A percentile compares a stretch with the other conserved stretches of the same genome.
phyloP scores from a whole-genome alignment of 2,888 invertebrate genomes.

The Agonopterix arenella region DNA sequence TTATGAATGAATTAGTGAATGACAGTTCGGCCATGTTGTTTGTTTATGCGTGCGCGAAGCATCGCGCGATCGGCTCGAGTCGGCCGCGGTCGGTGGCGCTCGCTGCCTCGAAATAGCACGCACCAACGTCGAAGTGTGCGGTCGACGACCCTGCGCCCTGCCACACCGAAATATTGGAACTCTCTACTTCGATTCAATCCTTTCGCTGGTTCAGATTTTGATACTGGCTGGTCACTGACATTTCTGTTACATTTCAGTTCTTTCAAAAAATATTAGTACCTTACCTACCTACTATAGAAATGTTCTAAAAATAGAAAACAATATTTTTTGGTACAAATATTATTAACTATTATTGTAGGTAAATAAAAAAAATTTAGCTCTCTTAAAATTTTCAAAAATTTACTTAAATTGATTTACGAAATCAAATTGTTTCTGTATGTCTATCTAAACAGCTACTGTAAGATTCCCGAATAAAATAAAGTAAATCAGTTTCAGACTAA shows the following conservation, averaged over 20 bases:
- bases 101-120: constrained; percentile 72
- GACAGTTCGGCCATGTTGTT: constrained; percentile 71
- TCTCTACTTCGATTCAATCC: constrained; percentile 55
- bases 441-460: too few species aligned
- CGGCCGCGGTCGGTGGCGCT: constrained; percentile 52
- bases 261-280: not conserved
- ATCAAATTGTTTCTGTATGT: too few species aligned
- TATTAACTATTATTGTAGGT: too few species aligned
- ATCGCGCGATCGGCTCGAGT: constrained; percentile 49
- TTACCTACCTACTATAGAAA: too few species aligned
- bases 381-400: too few species aligned
- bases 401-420: too few species aligned
- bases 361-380: too few species aligned
- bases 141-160: constrained; percentile 67
- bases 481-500: too few species aligned
- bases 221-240: constrained; percentile 18
- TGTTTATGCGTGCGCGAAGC: constrained; percentile 66
- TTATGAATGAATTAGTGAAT: constrained; percentile 75
- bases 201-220: constrained; percentile 37
- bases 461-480: too few species aligned
- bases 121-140: constrained; percentile 61
- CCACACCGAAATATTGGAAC: constrained; percentile 70
- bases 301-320: too few species aligned
- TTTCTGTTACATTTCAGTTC: not conserved
- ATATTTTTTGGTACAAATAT: too few species aligned